Evolutionary conservation across 1,140 invertebrate genomes (phyloP).

Genomic region (Diabrotica virgifera): DNA sequence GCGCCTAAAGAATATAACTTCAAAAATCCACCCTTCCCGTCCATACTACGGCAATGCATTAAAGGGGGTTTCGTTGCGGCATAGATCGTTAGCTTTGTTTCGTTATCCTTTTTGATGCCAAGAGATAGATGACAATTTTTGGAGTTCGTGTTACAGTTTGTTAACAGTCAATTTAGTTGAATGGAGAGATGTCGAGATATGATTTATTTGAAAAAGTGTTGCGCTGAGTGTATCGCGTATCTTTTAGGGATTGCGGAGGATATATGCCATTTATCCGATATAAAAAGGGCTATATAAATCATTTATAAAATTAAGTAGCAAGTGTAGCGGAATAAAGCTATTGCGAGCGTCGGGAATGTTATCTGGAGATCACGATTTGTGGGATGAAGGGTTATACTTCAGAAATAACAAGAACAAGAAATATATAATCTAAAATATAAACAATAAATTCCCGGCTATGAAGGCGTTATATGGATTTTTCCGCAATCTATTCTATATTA

Average conservation of each 20-base stretch:
- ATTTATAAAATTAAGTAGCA: neutral
- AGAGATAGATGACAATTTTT: neutral
- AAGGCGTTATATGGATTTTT: no score
- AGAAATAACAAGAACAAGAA: no score
- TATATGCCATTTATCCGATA: neutral
- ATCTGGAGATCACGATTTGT: neutral
- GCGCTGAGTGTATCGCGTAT: neutral
- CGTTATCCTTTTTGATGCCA: slow-evolving; percentile 1
- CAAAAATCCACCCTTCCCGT: neutral
- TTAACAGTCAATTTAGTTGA: slow-evolving; percentile 2
- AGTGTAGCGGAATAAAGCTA: neutral
- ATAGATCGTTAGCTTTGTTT: slow-evolving; percentile 1
- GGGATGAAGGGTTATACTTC: no score
- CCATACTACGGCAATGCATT: neutral
- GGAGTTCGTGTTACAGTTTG: neutral
- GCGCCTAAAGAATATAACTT: no score
- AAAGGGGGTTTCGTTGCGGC: neutral
- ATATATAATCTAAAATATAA: no score
- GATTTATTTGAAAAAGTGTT: neutral
- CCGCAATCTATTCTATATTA: no score
- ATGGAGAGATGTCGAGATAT: neutral
- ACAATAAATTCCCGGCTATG: no score
- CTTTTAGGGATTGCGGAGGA: neutral
- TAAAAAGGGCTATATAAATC: neutral
- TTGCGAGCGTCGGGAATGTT: neutral